Base-by-base conservation (phyloP, 2,113 vertebrate species). In the Potamarius usumacintae region DNA sequence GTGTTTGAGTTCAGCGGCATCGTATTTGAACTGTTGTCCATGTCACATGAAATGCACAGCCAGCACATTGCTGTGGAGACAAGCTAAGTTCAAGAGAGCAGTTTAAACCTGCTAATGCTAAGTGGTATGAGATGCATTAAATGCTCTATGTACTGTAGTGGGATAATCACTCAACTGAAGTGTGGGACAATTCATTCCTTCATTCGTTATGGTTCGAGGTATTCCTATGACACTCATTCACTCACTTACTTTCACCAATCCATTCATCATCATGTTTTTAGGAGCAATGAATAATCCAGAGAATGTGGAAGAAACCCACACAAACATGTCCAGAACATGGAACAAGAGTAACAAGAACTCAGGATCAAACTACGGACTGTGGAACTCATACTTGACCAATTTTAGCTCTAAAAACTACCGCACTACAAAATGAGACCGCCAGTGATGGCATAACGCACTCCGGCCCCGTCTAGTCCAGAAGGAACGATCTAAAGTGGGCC, bases 31-130 rank as follows among this genome's bases (percentile, higher is more conserved):
- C 27, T 63, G 48, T 85, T n/a, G 71, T 67, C 27, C 72, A 77
- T 50, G 71, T 88, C 84, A 86, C 58, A 63, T 86, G 87, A 85
- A 89, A 86, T n/a, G 63, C 86, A 82, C 42, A 55, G 69, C 81
- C 80, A 62, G 63, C 69, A 69, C 67, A 63, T 80, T 53, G 76
- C 87, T 78, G 55, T 30, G 84, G 57, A 11, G n/a, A 57, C 62
- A 82, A 42, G 84, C 76, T 60, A 82, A 86, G 77, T 72, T 82
- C 42, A 58, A 81, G 22, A 87, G 48, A 55, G 63, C 30, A 0
- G 12, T 18, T 58, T n/a, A 42, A 62, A 50, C 42, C 22, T 60
- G 74, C 65, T 69, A 12, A 30, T 14, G n/a, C 65, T 27, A 50
- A 86, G 30, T 63, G 57, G 65, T 80, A 34, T 82, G 58, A 8